phyloP scores from a whole-genome alignment of 1,140 invertebrate species.

The Bactericera cockerelli region DNA sequence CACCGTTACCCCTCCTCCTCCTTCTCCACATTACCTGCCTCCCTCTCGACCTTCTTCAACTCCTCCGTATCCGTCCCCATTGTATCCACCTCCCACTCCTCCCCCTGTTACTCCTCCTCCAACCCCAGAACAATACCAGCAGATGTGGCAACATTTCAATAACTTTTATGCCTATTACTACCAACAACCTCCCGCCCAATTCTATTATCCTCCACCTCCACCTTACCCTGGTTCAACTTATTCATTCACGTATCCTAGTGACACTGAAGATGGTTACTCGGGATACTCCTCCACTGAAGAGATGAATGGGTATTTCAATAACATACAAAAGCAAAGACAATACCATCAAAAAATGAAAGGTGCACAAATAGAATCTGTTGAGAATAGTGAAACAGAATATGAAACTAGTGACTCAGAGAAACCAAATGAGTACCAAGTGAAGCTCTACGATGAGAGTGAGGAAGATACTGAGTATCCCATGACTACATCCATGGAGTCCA shows the following conservation, averaged over 20 bases:
- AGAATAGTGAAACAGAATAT: slow-evolving; percentile 5
- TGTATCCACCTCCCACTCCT: background rate
- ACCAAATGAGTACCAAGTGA: background rate
- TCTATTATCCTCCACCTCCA: slow-evolving; percentile 1
- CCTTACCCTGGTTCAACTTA: background rate
- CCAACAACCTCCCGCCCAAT: background rate
- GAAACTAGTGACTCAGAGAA: slow-evolving; percentile 3
- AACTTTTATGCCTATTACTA: slow-evolving; percentile 4
- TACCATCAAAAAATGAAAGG: background rate
- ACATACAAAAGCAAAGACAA: background rate
- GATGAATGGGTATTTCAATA: slow-evolving; percentile 2
- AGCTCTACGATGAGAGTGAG: background rate
- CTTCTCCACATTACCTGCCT: background rate
- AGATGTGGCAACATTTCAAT: slow-evolving; percentile 3
- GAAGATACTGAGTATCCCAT: slow-evolving; percentile 6
- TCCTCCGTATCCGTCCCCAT: background rate
- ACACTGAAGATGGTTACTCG: background rate
- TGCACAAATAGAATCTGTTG: background rate
- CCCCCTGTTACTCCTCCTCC: background rate
- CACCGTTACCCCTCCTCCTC: background rate
- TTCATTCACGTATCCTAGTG: background rate
- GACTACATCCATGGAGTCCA: background rate
- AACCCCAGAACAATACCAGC: slow-evolving; percentile 1
- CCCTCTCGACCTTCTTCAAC: background rate
- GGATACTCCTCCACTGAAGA: slow-evolving; percentile 2